Evolutionary conservation across 2,888 invertebrate genomes (phyloP).

Genomic region (Stegana nigrithorax): DNA sequence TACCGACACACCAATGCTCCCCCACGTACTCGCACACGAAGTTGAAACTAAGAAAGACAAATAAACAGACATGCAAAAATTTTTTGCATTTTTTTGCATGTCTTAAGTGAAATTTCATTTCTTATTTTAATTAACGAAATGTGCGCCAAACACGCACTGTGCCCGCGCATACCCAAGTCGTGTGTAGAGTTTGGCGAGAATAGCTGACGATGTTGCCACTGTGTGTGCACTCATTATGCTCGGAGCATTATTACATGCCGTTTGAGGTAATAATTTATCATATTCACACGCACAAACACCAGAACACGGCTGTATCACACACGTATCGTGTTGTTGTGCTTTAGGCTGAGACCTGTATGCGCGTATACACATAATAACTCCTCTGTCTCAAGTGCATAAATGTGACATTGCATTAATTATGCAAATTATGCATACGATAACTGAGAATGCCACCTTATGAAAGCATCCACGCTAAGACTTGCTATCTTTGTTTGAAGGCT

Average conservation of each 20-base stretch:
- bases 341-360: constrained; percentile 11
- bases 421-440: constrained; percentile 42
- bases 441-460: no score
- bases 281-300: not conserved
- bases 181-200: no score
- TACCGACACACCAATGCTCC: not conserved
- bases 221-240: constrained; percentile 5
- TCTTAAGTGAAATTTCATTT: constrained; percentile 56
- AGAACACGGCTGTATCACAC: no score
- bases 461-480: no score
- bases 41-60: no score
- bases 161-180: not conserved
- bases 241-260: not conserved
- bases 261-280: not conserved
- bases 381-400: constrained; percentile 50
- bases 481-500: no score
- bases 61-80: not conserved
- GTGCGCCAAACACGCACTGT: constrained; percentile 31
- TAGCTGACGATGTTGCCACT: not conserved
- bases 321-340: constrained; percentile 18
- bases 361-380: not conserved
- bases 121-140: constrained; percentile 53
- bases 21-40: no score
- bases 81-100: constrained; percentile 25
- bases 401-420: constrained; percentile 56